Evolutionary conservation across 2,113 vertebrate genomes (phyloP).

Genomic region (Pomatorhinus ruficollis): DNA sequence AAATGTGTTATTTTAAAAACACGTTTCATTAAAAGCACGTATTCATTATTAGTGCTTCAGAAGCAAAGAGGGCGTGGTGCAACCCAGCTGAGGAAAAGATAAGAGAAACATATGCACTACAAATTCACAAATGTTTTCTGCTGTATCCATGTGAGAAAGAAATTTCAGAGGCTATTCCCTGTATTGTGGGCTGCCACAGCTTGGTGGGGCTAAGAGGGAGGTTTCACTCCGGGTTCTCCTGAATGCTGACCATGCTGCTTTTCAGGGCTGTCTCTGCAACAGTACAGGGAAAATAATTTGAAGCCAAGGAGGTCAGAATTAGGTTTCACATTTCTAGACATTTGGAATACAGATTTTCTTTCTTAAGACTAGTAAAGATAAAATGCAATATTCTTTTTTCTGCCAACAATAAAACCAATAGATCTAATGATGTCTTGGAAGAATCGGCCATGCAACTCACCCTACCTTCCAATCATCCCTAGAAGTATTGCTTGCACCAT

Average conservation of each 20-base stretch:
- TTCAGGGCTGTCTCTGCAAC: neutral
- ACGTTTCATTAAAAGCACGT: neutral
- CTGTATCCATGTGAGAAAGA: neutral
- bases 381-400: neutral
- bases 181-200: neutral
- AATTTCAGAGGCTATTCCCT: neutral
- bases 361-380: neutral
- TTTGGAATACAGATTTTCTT: neutral
- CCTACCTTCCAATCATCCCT: neutral
- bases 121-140: neutral
- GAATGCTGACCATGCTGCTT: neutral
- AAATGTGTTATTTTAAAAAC: neutral
- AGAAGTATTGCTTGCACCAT: neutral
- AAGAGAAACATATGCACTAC: neutral
- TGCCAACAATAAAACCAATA: neutral
- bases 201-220: neutral
- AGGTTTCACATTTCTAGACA: neutral
- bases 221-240: neutral
- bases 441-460: neutral
- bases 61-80: neutral
- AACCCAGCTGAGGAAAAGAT: neutral
- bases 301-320: neutral
- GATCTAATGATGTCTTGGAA: neutral
- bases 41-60: neutral
- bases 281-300: neutral